Percentiles rank a stretch among this genome's conserved stretches.
phyloP scores from a whole-genome alignment of 2,113 vertebrate genomes.

The Cyanoramphus novaezelandiae region DNA sequence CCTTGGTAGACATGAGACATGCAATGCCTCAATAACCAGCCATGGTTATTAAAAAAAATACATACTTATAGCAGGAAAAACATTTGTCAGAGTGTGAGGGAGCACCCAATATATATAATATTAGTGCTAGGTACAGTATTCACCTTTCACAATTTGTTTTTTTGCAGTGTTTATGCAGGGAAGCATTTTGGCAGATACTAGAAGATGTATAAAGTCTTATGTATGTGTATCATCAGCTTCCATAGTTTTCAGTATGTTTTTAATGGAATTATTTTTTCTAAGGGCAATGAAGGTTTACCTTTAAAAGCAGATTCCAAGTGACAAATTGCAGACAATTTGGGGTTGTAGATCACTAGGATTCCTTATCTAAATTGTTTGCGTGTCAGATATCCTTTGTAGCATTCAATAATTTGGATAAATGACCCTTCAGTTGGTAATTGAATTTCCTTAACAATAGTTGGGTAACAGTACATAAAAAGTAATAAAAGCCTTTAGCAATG shows the following conservation, averaged over 20 bases:
- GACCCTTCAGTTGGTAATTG: slow-evolving; percentile 68
- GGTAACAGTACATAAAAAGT: slow-evolving; percentile 69
- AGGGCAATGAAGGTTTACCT: not conserved
- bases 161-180: not conserved
- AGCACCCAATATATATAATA: not conserved
- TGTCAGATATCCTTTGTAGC: slow-evolving; percentile 59
- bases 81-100: not conserved
- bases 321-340: slow-evolving; percentile 19
- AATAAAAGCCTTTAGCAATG: slow-evolving; percentile 66
- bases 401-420: slow-evolving; percentile 72
- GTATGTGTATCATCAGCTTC: not conserved
- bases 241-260: not conserved
- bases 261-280: not conserved
- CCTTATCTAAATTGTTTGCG: slow-evolving; percentile 74
- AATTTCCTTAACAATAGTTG: slow-evolving; percentile 74
- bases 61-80: not conserved
- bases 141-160: not conserved
- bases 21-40: not conserved
- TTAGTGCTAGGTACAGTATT: not conserved
- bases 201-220: not conserved
- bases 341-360: slow-evolving; percentile 20
- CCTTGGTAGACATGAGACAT: not conserved
- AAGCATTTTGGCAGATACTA: not conserved
- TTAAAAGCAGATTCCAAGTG: not conserved
- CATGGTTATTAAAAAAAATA: not conserved